These are phyloP conservation scores for Donacobius atricapilla DNA, from an alignment of 2,113 vertebrate genomes.

Conservation along the genomic window DNA sequence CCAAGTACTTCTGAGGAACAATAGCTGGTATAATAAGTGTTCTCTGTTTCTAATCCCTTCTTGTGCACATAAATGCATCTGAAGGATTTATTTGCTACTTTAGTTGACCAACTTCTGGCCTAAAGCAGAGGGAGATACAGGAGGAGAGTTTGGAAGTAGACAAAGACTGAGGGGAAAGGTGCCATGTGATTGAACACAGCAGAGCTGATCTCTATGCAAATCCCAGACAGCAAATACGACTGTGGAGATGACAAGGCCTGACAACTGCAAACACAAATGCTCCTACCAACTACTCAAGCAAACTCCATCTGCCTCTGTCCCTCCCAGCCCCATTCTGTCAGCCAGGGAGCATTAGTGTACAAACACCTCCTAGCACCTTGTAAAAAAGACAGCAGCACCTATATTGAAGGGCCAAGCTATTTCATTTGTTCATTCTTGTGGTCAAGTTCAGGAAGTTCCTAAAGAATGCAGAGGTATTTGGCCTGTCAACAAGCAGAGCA, in stretches of 20 bases:
- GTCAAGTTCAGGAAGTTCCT: neutral
- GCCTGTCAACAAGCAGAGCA: neutral
- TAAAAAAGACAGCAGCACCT: neutral
- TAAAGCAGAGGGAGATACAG: neutral
- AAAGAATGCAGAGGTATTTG: neutral
- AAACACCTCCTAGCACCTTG: neutral
- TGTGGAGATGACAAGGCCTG: neutral
- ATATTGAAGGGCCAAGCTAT: neutral
- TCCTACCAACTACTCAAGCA: accelerated
- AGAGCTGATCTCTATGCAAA: neutral
- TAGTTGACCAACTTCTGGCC: neutral
- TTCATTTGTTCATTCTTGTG: neutral
- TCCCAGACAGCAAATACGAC: neutral
- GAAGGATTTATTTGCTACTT: neutral
- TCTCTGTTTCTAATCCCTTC: neutral
- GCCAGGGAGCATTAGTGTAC: accelerated
- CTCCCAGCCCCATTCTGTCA: neutral
- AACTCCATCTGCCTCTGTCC: neutral
- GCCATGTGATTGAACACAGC: neutral
- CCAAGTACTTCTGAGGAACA: neutral
- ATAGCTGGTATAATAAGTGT: neutral
- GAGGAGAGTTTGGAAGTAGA: neutral
- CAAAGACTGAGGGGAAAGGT: neutral
- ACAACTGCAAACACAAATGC: neutral
- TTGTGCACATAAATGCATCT: neutral